Conservation (phyloP, 2,888 invertebrate genomes). For the Trachelus stipa region DNA sequence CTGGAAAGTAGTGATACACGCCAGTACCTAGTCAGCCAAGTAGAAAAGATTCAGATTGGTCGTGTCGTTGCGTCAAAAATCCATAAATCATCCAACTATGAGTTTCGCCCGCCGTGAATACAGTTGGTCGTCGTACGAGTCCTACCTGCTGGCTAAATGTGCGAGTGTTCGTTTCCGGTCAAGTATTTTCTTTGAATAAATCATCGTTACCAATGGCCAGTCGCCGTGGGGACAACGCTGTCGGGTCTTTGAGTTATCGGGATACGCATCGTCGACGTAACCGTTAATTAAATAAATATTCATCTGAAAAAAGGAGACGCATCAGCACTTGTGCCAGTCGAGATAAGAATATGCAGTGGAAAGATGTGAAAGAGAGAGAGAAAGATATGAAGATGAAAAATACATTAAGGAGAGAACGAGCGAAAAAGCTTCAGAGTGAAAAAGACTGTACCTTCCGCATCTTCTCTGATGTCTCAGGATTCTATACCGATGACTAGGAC, state of each 20-base stretch:
- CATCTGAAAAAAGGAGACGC: conserved; percentile 18
- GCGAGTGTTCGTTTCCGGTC: not conserved
- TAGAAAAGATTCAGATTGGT: not conserved
- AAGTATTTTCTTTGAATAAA: conserved; percentile 17
- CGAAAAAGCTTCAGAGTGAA: not conserved
- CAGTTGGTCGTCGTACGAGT: not conserved
- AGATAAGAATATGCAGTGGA: not conserved
- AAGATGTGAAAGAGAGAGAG: not conserved
- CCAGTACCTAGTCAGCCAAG: not conserved
- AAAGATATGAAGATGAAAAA: not conserved
- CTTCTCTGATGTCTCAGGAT: not conserved
- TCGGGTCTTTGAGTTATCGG: conserved; percentile 16
- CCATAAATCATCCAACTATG: not conserved
- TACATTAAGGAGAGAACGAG: conserved; percentile 13
- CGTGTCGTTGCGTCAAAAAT: not conserved
- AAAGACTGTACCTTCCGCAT: not conserved
- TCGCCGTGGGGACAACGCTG: not conserved
- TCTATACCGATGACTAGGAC: not conserved
- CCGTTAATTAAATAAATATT: conserved; percentile 27
- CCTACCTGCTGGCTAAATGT: not conserved
- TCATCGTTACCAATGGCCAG: conserved; percentile 7
- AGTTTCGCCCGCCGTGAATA: not conserved
- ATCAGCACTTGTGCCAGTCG: conserved; percentile 19
- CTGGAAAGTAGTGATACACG: not conserved
- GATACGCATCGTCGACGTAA: not conserved